A percentile compares a stretch with the other conserved stretches of the same genome.
These are phyloP conservation scores for Picathartes gymnocephalus DNA, from an alignment of 2,113 vertebrate genomes.

Conservation along the genomic window DNA sequence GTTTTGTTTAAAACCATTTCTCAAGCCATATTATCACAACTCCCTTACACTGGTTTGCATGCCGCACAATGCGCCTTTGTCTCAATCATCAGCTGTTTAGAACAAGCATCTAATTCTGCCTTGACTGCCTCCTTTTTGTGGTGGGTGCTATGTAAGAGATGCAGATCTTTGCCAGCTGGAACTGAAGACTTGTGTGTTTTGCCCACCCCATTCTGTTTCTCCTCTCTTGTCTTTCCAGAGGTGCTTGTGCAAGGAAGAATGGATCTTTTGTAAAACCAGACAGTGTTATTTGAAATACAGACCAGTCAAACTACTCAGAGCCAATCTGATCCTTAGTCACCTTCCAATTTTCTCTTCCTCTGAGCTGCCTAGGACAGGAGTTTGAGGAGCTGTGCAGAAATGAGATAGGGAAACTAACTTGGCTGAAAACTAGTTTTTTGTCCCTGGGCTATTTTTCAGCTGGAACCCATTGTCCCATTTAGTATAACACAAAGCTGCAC, in stretches of 20 bases:
- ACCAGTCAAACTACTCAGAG: not conserved
- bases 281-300: not conserved
- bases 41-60: not conserved
- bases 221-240: not conserved
- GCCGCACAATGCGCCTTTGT: not conserved
- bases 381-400: not conserved
- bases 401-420: not conserved
- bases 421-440: not conserved
- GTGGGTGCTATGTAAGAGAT: not conserved
- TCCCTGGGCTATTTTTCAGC: not conserved
- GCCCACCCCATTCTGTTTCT: not conserved
- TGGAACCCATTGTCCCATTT: not conserved
- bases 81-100: not conserved
- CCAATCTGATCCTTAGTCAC: not conserved
- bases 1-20: not conserved
- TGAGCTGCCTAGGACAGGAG: not conserved
- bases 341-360: not conserved
- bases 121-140: not conserved
- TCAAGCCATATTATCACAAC: not conserved
- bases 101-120: not conserved
- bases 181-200: not conserved
- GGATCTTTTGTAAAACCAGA: not conserved
- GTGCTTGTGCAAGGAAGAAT: not conserved
- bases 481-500: not conserved
- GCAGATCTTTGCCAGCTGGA: not conserved